Base-by-base conservation (phyloP, 2,113 vertebrate genomes). In the Heterocephalus glaber region DNA sequence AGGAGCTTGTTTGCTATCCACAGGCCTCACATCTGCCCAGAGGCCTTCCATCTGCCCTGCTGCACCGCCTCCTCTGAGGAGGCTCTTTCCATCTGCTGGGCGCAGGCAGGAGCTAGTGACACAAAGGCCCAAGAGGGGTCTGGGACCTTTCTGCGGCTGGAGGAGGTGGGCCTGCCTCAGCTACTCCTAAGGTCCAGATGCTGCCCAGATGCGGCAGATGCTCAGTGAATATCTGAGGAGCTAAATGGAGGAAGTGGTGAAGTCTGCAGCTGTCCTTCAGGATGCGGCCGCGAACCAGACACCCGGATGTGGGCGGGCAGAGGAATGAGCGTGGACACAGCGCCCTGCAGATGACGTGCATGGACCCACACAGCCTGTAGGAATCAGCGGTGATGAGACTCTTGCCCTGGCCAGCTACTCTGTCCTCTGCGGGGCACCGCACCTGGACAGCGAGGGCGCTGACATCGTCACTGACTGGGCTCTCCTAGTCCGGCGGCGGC, bases 161-260 rank as follows among this genome's bases (percentile, higher is more conserved):
- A 0, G 30, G 84, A 33, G 87, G 92, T 74, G 28, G 80, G 76
- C 44, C 4, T 80, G 92, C 44, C 89, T 47, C 76, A n/a, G 68
- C 9, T 58, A 61, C 22, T 80, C 79, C 89, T 26, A 17, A 72
- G 60, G 12, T 60, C 60, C 91, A 97, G 70, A 77, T 95, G 95
- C 11, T 38, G 72, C 60, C 90, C 94, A 97, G 94, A 90, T 86
- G 88, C 0, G 17, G 52, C 90, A 85, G 92, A 95, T 1, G 38
- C 81, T 63, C 58, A 38, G 14, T 28, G 77, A 95, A 81, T 52
- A 88, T 35, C 13, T 68, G 63, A 58, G 33, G 77, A 35, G 65
- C 65, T 82, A 22, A 58, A 49, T 0, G 7, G 88, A 96, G 81
- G 87, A 90, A 89, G 90, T n/a, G 70, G 90, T 13, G 47, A 24